Evolutionary conservation across 2,113 vertebrate genomes (phyloP).

Genomic region (Rhadina sibilatrix): DNA sequence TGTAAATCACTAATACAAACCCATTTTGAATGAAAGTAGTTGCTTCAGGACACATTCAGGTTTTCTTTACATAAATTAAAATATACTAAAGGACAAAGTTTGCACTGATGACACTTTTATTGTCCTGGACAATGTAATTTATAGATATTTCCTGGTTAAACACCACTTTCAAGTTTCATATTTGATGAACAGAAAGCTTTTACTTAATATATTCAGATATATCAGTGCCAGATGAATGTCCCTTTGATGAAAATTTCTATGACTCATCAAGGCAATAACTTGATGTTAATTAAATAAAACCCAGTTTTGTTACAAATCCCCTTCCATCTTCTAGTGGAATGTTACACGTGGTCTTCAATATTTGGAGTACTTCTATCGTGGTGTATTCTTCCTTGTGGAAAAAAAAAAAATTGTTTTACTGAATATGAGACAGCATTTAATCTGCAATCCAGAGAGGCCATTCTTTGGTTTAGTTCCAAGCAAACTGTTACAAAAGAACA

Average conservation of each 20-base stretch:
- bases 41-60: not conserved
- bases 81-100: not conserved
- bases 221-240: not conserved
- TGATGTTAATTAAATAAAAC: not conserved
- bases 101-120: not conserved
- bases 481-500: not conserved
- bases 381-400: not conserved
- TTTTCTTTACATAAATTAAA: not conserved
- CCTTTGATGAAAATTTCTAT: not conserved
- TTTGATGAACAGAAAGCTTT: not conserved
- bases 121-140: not conserved
- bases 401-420: not conserved
- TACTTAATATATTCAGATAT: not conserved
- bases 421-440: not conserved
- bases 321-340: not conserved
- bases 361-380: not conserved
- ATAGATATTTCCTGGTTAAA: not conserved
- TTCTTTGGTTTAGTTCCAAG: not conserved
- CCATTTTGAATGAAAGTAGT: not conserved
- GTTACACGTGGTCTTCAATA: not conserved
- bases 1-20: not conserved
- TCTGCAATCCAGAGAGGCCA: not conserved
- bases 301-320: not conserved
- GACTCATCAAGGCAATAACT: conserved; percentile 19
- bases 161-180: not conserved